Evolutionary conservation across 2,888 invertebrate species (phyloP).

Genomic region (Furcula furcula): DNA sequence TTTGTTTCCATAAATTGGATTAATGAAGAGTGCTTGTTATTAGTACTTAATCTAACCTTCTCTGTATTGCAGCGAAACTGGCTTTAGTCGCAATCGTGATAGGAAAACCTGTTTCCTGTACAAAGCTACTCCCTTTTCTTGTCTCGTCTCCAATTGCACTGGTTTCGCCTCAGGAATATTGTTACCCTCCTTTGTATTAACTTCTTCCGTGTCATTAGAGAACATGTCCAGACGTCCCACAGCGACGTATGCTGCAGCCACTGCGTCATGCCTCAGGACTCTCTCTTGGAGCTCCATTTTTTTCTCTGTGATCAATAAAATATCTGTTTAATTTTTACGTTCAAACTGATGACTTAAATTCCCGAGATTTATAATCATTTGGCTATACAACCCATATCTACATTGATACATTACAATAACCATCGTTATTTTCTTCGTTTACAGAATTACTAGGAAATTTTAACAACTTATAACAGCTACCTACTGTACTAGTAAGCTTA

Average conservation of each 20-base stretch:
- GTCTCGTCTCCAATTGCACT: slow-evolving; percentile 4
- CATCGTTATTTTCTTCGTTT: too few species aligned
- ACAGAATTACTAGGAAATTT: too few species aligned
- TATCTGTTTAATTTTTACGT: too few species aligned
- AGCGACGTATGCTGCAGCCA: slow-evolving; percentile 74
- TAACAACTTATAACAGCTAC: too few species aligned
- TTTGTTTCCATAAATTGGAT: slow-evolving; percentile 1
- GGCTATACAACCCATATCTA: too few species aligned
- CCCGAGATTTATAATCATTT: too few species aligned
- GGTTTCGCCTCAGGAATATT: not conserved
- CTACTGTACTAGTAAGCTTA: too few species aligned
- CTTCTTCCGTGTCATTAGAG: slow-evolving; percentile 41
- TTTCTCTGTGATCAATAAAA: slow-evolving; percentile 55
- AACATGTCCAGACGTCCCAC: slow-evolving; percentile 55
- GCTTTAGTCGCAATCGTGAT: slow-evolving; percentile 78
- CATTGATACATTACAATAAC: too few species aligned
- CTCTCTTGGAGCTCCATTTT: slow-evolving; percentile 84
- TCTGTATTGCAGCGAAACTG: slow-evolving; percentile 77
- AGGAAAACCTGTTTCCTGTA: slow-evolving; percentile 83
- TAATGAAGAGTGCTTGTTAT: not conserved
- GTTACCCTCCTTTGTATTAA: slow-evolving; percentile 20
- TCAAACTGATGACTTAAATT: too few species aligned
- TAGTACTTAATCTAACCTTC: slow-evolving; percentile 76
- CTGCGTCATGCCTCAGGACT: slow-evolving; percentile 70
- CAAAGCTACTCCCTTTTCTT: slow-evolving; percentile 29